These are phyloP conservation scores for Euura saliciscinereae DNA, from an alignment of 1,140 invertebrate species.

Conservation along the genomic window DNA sequence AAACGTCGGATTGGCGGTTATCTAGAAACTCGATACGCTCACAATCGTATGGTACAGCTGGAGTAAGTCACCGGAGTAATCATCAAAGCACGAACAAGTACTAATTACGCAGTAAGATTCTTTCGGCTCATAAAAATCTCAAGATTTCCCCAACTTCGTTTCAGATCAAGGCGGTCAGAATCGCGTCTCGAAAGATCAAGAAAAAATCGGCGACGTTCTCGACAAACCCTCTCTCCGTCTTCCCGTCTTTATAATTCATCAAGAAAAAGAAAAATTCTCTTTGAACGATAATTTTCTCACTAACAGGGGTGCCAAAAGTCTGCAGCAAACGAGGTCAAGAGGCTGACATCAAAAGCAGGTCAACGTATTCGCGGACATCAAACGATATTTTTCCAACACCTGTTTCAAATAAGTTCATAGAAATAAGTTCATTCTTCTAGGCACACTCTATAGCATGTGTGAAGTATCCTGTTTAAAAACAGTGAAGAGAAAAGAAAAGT, in stretches of 20 bases:
- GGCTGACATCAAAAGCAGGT: too few species aligned
- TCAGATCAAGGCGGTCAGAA: not conserved
- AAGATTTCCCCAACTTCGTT: not conserved
- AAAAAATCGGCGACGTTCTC: not conserved
- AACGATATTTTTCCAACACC: not conserved
- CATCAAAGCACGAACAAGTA: not conserved
- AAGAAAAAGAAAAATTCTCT: not conserved
- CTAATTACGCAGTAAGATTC: not conserved
- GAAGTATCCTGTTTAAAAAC: too few species aligned
- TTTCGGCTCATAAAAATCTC: not conserved
- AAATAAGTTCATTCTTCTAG: too few species aligned
- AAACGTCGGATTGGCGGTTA: not conserved
- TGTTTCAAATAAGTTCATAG: not conserved
- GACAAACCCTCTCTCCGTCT: not conserved
- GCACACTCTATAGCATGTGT: too few species aligned
- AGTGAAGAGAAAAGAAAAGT: not conserved
- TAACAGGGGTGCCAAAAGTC: too few species aligned
- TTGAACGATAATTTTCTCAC: not conserved
- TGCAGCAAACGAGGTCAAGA: too few species aligned
- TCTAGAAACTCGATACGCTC: too few species aligned
- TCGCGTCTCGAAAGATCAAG: not conserved
- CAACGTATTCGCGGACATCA: too few species aligned
- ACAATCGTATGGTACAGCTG: too few species aligned
- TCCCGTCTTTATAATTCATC: not conserved
- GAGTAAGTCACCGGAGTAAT: too few species aligned